A percentile compares a stretch with the other conserved stretches of the same genome.
Conservation (phyloP, 1,140 invertebrate species). For the Brachionus plicatilis region DNA sequence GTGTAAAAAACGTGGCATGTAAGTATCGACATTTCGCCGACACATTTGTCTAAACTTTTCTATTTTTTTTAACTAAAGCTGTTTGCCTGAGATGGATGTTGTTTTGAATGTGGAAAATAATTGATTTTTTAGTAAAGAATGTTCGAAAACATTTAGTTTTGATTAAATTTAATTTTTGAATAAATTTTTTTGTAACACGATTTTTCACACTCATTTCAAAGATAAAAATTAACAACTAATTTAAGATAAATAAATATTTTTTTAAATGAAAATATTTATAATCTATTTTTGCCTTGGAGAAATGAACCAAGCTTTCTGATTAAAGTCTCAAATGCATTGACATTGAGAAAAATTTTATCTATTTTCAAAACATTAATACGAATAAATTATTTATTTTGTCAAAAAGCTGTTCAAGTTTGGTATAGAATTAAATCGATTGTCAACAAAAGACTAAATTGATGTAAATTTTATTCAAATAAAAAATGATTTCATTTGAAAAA, state of each 20-base stretch:
- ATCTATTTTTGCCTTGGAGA: too few relatives aligned
- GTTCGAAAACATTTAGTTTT: not conserved
- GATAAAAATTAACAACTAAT: not conserved
- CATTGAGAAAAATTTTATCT: too few relatives aligned
- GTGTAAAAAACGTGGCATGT: not conserved
- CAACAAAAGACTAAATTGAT: not conserved
- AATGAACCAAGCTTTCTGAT: too few relatives aligned
- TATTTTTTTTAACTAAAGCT: not conserved
- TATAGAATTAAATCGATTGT: not conserved
- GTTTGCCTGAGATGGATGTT: constrained; percentile 36
- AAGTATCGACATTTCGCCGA: not conserved
- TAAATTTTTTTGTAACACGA: not conserved
- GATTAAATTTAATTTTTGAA: not conserved
- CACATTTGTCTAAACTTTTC: not conserved
- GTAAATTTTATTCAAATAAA: too few relatives aligned
- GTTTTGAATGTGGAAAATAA: constrained; percentile 22
- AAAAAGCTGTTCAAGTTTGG: not conserved
- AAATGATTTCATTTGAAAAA: not conserved
- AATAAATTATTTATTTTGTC: not conserved
- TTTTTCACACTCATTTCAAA: not conserved
- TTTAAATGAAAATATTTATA: too few relatives aligned
- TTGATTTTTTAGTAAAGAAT: not conserved
- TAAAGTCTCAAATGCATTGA: too few relatives aligned
- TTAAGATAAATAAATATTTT: not conserved
- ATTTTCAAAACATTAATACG: too few relatives aligned